Conservation (phyloP, 2,888 invertebrate species). For the Elegia similella region DNA sequence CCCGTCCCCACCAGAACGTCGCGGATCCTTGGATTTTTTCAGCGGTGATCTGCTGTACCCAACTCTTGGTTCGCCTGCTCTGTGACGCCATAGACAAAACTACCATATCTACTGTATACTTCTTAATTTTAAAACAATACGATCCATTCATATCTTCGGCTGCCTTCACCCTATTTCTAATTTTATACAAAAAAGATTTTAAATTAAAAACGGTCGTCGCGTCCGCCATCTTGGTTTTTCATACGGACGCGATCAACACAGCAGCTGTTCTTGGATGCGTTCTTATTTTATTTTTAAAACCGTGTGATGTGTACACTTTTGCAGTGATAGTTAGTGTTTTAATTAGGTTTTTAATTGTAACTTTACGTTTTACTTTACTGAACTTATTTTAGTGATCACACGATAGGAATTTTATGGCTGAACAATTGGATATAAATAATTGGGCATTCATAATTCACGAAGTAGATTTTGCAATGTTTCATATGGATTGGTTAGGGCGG, state of each 20-base stretch:
- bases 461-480: constrained; percentile 17
- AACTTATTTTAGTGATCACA: constrained; percentile 35
- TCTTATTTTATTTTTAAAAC: constrained; percentile 57
- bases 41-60: constrained; percentile 73
- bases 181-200: constrained; percentile 45
- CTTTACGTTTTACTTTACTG: constrained; percentile 54
- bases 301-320: constrained; percentile 65
- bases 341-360: constrained; percentile 62
- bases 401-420: constrained; percentile 21
- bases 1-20: constrained; percentile 58
- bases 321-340: constrained; percentile 68
- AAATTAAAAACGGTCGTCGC: constrained; percentile 39
- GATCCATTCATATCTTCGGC: constrained; percentile 47
- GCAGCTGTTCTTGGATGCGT: constrained; percentile 49
- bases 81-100: constrained; percentile 54
- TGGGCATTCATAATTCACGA: constrained; percentile 24
- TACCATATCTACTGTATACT: constrained; percentile 52
- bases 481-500: constrained; percentile 46
- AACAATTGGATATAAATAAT: constrained; percentile 30
- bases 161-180: constrained; percentile 43
- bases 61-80: constrained; percentile 45
- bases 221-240: constrained; percentile 51
- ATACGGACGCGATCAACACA: constrained; percentile 39
- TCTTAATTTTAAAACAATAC: constrained; percentile 51
- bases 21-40: constrained; percentile 75